Evolutionary conservation across 2,113 vertebrate genomes (phyloP), one percentile per base, ranked within the genome.

Genomic region (Saguinus imperator): DNA sequence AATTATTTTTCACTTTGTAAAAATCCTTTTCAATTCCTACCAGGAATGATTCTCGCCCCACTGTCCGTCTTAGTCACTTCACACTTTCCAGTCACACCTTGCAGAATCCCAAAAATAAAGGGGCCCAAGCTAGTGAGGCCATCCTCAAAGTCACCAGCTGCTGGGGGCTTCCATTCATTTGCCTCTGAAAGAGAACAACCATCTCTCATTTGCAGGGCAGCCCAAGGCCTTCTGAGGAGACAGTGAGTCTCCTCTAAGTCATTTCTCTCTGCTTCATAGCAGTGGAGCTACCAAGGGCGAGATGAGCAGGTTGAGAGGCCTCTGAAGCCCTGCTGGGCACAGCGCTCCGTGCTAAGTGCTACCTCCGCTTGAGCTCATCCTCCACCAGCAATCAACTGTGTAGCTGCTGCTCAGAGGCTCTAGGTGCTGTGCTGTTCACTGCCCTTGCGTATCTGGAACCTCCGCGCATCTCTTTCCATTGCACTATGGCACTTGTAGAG

Each of bases 1-100:
- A 7, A 27, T 87, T 72, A 52, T 45, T 95, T 85, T 81, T 81
- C 40, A 61, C 52, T 95, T 93, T 16, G 10, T 93, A 48, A 91
- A 95, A 18, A 84, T 81, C 8, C 72, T 81, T 97, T 92, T 90
- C 43, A 85, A 0, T 66, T 87, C 43, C 37, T 37, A 50, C 18
- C 13, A 83, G n/a, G 57, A 79, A 84, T 85, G 52, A 80, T 73
- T 70, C 66, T 92, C 85, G 45, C 21, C n/a, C 9, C 2, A 29
- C 70, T 87, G 61, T 81, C 55, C 37, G 10, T 50, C 27, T 27
- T 57, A 64, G 8, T 45, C 77, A 9, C 80, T 48, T 52, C 68
- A 72, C 73, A 76, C 43, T 93, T 94, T 77, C 52, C 43, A 21
- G 18, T 35, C 23, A 79, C 70, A 61, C 16, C 37, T 48, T 35